Percentiles rank a stretch among this genome's conserved stretches.
Conservation (phyloP, 2,888 invertebrate genomes). For the Drosophila setosimentum region DNA sequence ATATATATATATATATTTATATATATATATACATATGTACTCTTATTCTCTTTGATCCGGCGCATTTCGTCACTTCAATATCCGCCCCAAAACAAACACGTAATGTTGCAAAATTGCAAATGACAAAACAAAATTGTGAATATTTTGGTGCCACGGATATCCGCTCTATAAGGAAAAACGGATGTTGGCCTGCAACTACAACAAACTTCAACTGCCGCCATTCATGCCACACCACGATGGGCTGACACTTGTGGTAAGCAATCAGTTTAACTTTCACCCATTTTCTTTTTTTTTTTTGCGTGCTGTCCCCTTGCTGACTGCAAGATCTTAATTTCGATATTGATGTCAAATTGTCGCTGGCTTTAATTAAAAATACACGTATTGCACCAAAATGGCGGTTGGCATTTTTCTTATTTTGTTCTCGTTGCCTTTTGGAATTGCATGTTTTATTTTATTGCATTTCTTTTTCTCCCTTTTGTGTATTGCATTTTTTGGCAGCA, state of each 20-base stretch:
- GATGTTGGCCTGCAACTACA: constrained; percentile 48
- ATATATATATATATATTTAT: not conserved
- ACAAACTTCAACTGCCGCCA: constrained; percentile 14
- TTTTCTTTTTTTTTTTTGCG: constrained; percentile 2
- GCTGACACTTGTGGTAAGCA: not conserved
- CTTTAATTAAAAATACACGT: constrained; percentile 76
- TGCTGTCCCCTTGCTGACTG: constrained; percentile 37
- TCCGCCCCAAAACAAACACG: constrained; percentile 26
- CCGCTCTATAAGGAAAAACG: constrained; percentile 58
- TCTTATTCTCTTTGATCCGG: not conserved
- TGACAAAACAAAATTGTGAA: constrained; percentile 69
- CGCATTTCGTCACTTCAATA: constrained; percentile 43
- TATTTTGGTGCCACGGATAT: constrained; percentile 71
- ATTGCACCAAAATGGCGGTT: constrained; percentile 39
- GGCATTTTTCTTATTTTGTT: not conserved
- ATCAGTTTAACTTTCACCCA: constrained; percentile 24
- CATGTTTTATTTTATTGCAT: constrained; percentile 3
- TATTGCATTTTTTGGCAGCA: constrained; percentile 10
- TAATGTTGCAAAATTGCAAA: constrained; percentile 64
- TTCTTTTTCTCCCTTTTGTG: constrained; percentile 24
- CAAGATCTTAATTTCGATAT: constrained; percentile 81
- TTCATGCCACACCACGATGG: constrained; percentile 15
- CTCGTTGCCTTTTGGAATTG: constrained; percentile 1
- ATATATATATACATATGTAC: constrained; percentile 6
- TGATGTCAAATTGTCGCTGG: constrained; percentile 79